These are phyloP conservation scores for Pyrgus malvae DNA, from an alignment of 2,888 invertebrate genomes.

Conservation along the genomic window DNA sequence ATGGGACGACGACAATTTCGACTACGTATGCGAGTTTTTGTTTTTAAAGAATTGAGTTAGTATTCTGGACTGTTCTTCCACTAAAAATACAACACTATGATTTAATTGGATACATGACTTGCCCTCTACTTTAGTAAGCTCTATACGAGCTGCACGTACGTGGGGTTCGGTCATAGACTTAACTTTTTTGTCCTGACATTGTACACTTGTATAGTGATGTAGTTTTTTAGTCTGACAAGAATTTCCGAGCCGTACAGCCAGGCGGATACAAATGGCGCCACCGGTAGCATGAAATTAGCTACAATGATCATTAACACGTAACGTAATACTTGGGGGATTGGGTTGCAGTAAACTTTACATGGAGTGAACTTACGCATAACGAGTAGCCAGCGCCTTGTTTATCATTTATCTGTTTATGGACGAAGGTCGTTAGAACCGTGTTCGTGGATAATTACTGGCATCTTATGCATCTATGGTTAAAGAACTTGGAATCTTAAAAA, in stretches of 20 bases:
- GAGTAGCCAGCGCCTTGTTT: constrained; percentile 16
- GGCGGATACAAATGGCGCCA: constrained; percentile 22
- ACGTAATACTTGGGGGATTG: constrained; percentile 21
- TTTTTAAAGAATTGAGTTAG: neutral
- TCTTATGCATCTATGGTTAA: constrained; percentile 7
- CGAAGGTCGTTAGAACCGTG: constrained; percentile 18
- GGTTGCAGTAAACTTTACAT: constrained; percentile 25
- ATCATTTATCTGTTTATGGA: constrained; percentile 15
- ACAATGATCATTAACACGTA: constrained; percentile 28
- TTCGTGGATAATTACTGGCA: constrained; percentile 4
- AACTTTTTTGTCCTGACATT: constrained; percentile 6
- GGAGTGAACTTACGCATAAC: constrained; percentile 15
- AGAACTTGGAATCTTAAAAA: constrained; percentile 11
- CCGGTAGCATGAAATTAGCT: constrained; percentile 27
- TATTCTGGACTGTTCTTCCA: neutral
- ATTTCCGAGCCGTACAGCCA: neutral
- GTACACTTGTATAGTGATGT: neutral
- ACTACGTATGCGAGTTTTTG: neutral
- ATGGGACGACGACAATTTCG: neutral
- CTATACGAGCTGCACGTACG: constrained; percentile 7
- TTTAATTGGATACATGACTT: constrained; percentile 4
- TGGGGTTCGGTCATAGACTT: constrained; percentile 10
- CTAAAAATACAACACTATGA: neutral
- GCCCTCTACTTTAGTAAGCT: constrained; percentile 15
- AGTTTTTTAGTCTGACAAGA: neutral